These are phyloP conservation scores for Callitettix versicolor DNA, from an alignment of 1,140 invertebrate genomes.

Conservation along the genomic window DNA sequence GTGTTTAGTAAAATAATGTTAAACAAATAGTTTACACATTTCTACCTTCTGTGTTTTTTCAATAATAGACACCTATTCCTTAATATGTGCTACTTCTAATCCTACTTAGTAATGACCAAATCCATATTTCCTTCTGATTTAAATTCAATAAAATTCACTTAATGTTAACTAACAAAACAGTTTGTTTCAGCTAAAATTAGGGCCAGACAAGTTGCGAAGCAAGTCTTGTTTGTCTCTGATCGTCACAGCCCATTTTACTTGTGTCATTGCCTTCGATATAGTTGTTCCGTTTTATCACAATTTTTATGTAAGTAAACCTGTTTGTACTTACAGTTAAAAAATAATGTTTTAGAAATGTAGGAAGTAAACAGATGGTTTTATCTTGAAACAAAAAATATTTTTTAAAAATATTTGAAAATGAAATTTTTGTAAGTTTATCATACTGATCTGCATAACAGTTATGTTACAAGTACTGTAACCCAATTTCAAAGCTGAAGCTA, in stretches of 20 bases:
- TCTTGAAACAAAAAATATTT: background rate
- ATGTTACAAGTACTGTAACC: background rate
- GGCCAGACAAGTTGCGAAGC: constrained; percentile 39
- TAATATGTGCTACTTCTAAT: too few species aligned
- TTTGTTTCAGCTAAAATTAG: constrained; percentile 40
- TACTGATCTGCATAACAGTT: too few species aligned
- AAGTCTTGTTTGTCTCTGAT: constrained; percentile 44
- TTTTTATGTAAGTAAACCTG: constrained; percentile 31
- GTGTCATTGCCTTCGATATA: constrained; percentile 41
- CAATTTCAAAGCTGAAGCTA: too few species aligned
- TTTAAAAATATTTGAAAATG: background rate
- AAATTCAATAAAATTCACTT: too few species aligned
- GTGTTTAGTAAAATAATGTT: too few species aligned
- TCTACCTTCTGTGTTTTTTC: too few species aligned
- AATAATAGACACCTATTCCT: too few species aligned
- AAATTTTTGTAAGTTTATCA: background rate
- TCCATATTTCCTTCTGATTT: too few species aligned
- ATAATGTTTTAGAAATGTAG: background rate
- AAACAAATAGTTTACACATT: too few species aligned
- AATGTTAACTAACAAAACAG: too few species aligned
- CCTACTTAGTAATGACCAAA: too few species aligned
- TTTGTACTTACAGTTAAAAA: background rate
- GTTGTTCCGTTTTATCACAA: constrained; percentile 39
- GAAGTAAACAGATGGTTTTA: background rate
- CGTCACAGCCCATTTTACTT: constrained; percentile 45